These are phyloP conservation scores for Spatulosminthurus flaviceps DNA, from an alignment of 2,888 invertebrate genomes.

Conservation along the genomic window DNA sequence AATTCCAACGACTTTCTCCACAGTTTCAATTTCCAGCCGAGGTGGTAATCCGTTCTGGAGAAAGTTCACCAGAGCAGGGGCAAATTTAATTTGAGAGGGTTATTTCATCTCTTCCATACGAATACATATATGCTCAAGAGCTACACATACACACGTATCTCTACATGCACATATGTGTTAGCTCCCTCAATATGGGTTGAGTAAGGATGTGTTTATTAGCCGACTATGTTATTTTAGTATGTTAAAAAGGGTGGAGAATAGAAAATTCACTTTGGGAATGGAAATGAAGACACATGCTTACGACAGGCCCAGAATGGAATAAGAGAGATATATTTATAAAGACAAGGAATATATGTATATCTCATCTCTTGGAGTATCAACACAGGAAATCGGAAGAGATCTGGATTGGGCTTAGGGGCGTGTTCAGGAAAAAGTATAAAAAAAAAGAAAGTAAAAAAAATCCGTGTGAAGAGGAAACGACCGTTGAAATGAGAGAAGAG, in stretches of 20 bases:
- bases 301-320: background rate
- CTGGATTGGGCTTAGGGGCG: background rate
- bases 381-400: background rate
- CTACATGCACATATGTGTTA: too few species aligned
- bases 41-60: background rate
- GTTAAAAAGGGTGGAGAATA: too few species aligned
- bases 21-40: background rate
- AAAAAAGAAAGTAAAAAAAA: too few species aligned
- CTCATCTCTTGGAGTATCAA: background rate
- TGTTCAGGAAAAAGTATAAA: background rate
- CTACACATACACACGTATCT: too few species aligned
- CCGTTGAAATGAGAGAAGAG: slow-evolving; percentile 9
- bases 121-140: too few species aligned
- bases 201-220: too few species aligned
- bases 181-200: too few species aligned
- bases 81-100: slow-evolving; percentile 10
- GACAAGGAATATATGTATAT: background rate
- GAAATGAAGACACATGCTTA: too few species aligned
- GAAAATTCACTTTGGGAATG: too few species aligned
- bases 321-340: background rate
- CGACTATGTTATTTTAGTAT: too few species aligned
- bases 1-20: background rate
- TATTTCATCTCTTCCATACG: too few species aligned
- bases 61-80: background rate
- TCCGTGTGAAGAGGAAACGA: slow-evolving; percentile 11